phyloP scores from a whole-genome alignment of 2,113 vertebrate genomes.

The Orientallactaga bullata region DNA sequence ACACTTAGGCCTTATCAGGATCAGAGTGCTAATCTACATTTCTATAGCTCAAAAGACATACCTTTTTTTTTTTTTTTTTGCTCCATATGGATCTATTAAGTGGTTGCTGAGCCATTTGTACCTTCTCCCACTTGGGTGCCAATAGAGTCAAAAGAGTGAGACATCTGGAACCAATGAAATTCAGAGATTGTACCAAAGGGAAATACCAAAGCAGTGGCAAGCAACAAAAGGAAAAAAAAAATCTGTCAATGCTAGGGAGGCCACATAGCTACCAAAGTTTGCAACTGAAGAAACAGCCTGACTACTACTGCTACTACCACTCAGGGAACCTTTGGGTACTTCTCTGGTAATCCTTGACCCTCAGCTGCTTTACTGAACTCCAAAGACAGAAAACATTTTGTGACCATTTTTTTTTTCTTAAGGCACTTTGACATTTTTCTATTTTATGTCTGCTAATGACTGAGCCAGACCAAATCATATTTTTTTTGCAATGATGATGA shows the following conservation, averaged over 20 bases:
- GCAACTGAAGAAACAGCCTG: slow-evolving; percentile 57
- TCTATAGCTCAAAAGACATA: slow-evolving; percentile 35
- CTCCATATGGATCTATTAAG: slow-evolving; percentile 59
- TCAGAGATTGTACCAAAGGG: slow-evolving; percentile 70
- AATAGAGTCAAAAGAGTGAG: slow-evolving; percentile 69
- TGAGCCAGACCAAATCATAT: slow-evolving; percentile 66
- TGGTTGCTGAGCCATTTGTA: slow-evolving; percentile 58
- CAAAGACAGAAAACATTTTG: not conserved
- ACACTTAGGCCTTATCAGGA: not conserved
- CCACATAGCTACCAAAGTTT: slow-evolving; percentile 69
- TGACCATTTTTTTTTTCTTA: slow-evolving; percentile 56
- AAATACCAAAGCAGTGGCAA: slow-evolving; percentile 75
- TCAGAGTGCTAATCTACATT: slow-evolving; percentile 22
- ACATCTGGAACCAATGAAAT: slow-evolving; percentile 77
- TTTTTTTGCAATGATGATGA: slow-evolving; percentile 68
- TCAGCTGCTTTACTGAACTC: slow-evolving; percentile 63
- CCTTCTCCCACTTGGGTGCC: slow-evolving; percentile 74
- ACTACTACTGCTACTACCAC: slow-evolving; percentile 52
- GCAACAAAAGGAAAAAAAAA: slow-evolving; percentile 43
- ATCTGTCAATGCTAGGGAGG: slow-evolving; percentile 8
- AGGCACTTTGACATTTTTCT: slow-evolving; percentile 55
- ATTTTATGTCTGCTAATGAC: slow-evolving; percentile 64
- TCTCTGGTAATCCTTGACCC: slow-evolving; percentile 68
- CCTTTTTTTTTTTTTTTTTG: slow-evolving; percentile 57
- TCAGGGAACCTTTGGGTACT: slow-evolving; percentile 67